Conservation (phyloP, 2,797 vertebrate genomes). For the Clarias fuscus region DNA sequence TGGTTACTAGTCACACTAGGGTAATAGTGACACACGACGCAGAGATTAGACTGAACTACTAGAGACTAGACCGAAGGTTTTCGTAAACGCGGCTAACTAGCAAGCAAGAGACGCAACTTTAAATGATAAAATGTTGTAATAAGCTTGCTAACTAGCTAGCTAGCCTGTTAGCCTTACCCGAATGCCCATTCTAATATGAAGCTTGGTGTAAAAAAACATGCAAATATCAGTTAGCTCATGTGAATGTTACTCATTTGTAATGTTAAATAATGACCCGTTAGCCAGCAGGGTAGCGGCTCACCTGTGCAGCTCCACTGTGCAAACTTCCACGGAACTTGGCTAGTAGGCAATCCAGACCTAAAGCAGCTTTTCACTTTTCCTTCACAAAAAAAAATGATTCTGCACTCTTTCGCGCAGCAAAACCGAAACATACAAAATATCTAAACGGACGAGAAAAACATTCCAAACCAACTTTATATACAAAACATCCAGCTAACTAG, state of each 20-base stretch:
- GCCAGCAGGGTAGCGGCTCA: constrained; percentile 17
- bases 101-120: neutral
- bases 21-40: neutral
- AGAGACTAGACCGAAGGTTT: neutral
- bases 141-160: constrained; percentile 37
- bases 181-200: neutral
- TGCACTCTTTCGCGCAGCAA: neutral
- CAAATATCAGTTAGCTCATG: neutral
- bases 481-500: neutral
- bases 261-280: neutral
- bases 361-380: neutral
- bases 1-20: neutral
- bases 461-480: neutral
- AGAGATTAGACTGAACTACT: no score
- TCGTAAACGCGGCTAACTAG: neutral
- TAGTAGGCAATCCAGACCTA: constrained; percentile 33
- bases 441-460: neutral
- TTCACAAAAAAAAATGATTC: neutral
- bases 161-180: constrained; percentile 24
- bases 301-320: constrained; percentile 40
- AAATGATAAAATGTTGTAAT: constrained; percentile 23
- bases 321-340: constrained; percentile 43
- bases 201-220: neutral
- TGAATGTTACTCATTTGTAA: neutral
- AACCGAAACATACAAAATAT: neutral